phyloP scores from a whole-genome alignment of 2,888 invertebrate genomes.

The Xestobium rufovillosum region DNA sequence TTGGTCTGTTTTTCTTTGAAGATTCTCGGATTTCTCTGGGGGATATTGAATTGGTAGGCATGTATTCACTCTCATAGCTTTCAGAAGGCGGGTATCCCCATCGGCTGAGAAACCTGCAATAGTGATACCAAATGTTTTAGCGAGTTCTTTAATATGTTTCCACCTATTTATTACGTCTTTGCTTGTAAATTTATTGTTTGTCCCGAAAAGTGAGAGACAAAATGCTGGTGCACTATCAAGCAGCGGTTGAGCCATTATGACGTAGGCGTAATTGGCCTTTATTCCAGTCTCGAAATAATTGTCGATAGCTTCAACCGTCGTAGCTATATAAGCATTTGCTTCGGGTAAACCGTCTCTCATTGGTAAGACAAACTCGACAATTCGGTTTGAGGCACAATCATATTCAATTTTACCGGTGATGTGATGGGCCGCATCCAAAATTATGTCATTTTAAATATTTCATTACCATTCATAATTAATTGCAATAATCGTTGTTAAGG shows the following conservation, averaged over 20 bases:
- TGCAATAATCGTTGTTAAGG: too few relatives aligned
- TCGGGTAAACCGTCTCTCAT: conserved; percentile 18
- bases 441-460: too few relatives aligned
- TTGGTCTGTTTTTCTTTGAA: too few relatives aligned
- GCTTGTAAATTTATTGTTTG: conserved; percentile 9
- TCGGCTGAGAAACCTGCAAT: conserved; percentile 22
- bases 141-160: conserved; percentile 7
- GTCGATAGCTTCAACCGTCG: conserved; percentile 13
- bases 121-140: conserved; percentile 4
- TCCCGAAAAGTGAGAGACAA: conserved; percentile 10
- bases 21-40: too few relatives aligned
- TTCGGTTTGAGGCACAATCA: conserved; percentile 20
- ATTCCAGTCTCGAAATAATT: conserved; percentile 9
- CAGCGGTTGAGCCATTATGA: conserved; percentile 22
- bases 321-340: conserved; percentile 9
- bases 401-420: conserved; percentile 21
- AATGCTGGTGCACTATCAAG: conserved; percentile 9
- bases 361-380: conserved; percentile 25
- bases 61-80: conserved; percentile 20
- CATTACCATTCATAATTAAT: too few relatives aligned
- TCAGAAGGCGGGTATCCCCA: conserved; percentile 12
- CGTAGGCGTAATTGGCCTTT: conserved; percentile 19
- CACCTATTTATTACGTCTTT: conserved; percentile 11
- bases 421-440: too few relatives aligned
- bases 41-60: conserved; percentile 17